These are phyloP conservation scores for Calyptomena viridis DNA, from an alignment of 2,113 vertebrate species.

Conservation along the genomic window DNA sequence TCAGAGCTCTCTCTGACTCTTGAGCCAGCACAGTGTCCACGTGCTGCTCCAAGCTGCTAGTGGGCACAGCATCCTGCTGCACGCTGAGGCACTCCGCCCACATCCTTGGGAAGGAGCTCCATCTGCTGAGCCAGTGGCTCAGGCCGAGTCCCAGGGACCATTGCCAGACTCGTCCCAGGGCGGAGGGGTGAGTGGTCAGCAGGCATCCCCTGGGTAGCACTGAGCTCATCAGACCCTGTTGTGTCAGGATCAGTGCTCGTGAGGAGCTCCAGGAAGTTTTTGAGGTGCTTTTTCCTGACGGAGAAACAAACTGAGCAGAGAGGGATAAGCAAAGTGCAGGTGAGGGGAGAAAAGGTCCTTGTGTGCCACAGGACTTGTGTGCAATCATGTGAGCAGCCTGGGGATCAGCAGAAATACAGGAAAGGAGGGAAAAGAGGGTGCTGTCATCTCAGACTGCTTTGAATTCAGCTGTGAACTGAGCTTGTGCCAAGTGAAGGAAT, in stretches of 20 bases:
- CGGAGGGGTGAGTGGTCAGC: fast-evolving
- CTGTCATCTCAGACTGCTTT: neutral
- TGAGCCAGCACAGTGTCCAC: neutral
- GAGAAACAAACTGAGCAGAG: neutral
- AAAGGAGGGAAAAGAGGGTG: fast-evolving
- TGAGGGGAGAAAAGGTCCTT: neutral
- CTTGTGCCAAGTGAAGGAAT: neutral
- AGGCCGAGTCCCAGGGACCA: neutral
- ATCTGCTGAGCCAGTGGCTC: neutral
- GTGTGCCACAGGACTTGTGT: neutral
- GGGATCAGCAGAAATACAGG: neutral
- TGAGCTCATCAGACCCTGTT: fast-evolving
- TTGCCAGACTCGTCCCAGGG: neutral
- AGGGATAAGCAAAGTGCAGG: fast-evolving
- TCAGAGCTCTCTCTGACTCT: neutral
- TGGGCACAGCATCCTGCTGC: neutral
- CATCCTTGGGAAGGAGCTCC: slow-evolving; percentile 51
- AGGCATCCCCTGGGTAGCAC: neutral
- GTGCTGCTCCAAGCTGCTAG: neutral
- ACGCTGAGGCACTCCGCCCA: fast-evolving
- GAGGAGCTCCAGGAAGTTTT: neutral
- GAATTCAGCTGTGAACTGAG: neutral
- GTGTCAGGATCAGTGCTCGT: neutral
- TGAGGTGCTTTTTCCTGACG: neutral
- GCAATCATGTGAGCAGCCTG: neutral